These are phyloP conservation scores for Brachyistius frenatus DNA, from an alignment of 2,113 vertebrate species.

Conservation along the genomic window DNA sequence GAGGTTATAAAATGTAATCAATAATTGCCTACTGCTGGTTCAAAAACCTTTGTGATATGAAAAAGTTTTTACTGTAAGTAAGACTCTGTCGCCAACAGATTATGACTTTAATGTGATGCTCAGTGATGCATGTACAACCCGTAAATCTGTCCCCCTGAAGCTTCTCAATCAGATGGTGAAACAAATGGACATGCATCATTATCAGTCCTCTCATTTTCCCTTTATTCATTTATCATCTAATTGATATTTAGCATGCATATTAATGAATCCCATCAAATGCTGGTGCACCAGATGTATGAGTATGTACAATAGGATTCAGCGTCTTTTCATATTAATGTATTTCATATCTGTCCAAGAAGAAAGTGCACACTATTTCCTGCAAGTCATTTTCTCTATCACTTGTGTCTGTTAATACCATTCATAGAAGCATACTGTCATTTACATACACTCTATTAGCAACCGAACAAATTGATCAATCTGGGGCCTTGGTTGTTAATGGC, in stretches of 20 bases:
- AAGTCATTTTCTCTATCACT: not conserved
- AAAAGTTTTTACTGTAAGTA: not conserved
- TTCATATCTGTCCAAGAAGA: not conserved
- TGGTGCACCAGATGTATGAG: not conserved
- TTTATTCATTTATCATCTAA: constrained; percentile 3
- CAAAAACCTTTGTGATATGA: not conserved
- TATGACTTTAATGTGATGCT: not conserved
- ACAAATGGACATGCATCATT: not conserved
- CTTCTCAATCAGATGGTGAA: not conserved
- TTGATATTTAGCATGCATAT: not conserved
- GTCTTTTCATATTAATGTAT: not conserved
- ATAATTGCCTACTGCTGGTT: not conserved
- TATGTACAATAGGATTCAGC: not conserved
- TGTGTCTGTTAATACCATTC: not conserved
- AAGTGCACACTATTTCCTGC: not conserved
- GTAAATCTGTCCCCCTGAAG: not conserved
- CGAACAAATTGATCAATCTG: not conserved
- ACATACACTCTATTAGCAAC: too few relatives aligned
- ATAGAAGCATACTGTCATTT: not conserved
- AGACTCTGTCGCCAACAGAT: not conserved
- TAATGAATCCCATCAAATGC: not conserved
- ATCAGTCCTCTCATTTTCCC: not conserved
- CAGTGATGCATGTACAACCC: not conserved
- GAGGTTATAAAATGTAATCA: not conserved
- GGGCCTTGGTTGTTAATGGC: not conserved